Evolutionary conservation across 2,888 invertebrate genomes (phyloP), one percentile per base, ranked within the genome.

Genomic region (Melangyna quadrimaculata): DNA sequence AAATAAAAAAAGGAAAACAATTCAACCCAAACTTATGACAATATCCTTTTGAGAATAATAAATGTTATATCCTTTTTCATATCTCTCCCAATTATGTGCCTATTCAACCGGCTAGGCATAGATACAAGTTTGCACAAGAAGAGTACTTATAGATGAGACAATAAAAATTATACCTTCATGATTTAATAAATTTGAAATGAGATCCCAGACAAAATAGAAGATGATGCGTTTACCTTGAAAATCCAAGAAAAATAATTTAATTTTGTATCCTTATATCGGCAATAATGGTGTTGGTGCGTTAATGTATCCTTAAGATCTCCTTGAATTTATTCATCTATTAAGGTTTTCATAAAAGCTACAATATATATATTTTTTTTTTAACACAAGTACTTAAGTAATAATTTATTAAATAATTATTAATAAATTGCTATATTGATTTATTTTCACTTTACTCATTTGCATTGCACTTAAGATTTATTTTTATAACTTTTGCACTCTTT

Each of bases 291-390:
- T n/a, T 17, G 7, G 35, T 12, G 32, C 35, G 12, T 57, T 14
- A 57, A 59, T 37, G 22, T 59, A 37, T 59, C 59, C 59, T 59
- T 22, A 22, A n/a, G 32, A 55, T 32, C 55, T 55, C 29, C 17
- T 55, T 32, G 5, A 53, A 29, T n/a, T 53, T 27, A 29, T 29
- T 1, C 53, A 53, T 53, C 7, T n/a, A 27, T 9, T 1, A 27
- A n/a, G 51, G 2, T 14, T 7, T n/a, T 27, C 53, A 53, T n/a
- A 29, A 17, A 17, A 32, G 55, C 55, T 55, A 17, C 6, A 29
- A n/a, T 0, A 45, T 12, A 6, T 32, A 9, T 4, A 29, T n/a
- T 32, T 55, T 55, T 27, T 55, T 10, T 17, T n/a, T n/a, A n/a
- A n/a, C n/a, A n/a, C n/a, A n/a, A n/a, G n/a, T n/a, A 55, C 29